Conservation (phyloP, 2,797 vertebrate genomes). For the Xyrichtys novacula region DNA sequence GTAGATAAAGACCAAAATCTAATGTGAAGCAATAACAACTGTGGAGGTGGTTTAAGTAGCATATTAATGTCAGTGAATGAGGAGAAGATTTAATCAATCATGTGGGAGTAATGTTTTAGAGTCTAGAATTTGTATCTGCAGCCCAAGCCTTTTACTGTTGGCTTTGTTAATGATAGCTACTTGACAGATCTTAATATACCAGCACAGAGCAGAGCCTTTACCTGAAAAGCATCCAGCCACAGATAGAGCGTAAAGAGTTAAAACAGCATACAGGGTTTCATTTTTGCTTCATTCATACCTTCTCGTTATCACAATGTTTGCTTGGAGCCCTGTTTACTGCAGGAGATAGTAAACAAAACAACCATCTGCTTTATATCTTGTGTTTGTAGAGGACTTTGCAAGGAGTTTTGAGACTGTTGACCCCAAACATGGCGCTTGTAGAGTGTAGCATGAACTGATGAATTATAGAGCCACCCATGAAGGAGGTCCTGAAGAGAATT, state of each 20-base stretch:
- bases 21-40: not conserved
- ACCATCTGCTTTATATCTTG: not conserved
- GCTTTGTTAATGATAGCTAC: no score
- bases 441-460: conserved; percentile 34
- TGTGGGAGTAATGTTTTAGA: not conserved
- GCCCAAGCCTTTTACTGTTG: no score
- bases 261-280: no score
- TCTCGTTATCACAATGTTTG: not conserved
- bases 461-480: conserved; percentile 49
- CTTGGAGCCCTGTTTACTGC: not conserved
- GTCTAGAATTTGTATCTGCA: not conserved
- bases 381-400: conserved; percentile 14
- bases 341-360: conserved; percentile 9
- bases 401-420: conserved; percentile 41
- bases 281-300: no score
- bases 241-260: no score
- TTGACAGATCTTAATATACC: no score
- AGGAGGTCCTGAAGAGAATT: conserved; percentile 35
- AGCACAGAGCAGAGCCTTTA: no score
- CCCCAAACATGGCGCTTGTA: conserved; percentile 22
- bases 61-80: not conserved
- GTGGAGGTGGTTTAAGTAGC: not conserved
- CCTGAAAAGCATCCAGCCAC: no score
- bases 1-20: not conserved
- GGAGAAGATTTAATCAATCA: not conserved